Evolutionary conservation across 2,888 invertebrate species (phyloP).

Genomic region (Eudasyphora cyanicolor): DNA sequence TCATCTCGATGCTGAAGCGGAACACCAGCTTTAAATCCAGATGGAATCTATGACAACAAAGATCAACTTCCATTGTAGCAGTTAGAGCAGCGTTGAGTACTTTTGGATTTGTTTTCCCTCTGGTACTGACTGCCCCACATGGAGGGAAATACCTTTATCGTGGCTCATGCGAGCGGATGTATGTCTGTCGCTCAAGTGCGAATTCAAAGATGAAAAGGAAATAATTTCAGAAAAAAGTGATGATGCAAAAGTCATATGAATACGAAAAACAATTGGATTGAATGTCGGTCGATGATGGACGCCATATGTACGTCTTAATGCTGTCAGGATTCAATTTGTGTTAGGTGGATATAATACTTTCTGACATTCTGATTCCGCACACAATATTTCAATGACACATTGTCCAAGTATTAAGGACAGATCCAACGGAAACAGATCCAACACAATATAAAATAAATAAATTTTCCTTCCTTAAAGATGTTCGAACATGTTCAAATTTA

Average conservation of each 20-base stretch:
- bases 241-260: background rate
- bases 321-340: background rate
- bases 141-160: too few species aligned
- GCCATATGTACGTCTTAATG: background rate
- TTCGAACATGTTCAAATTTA: too few species aligned
- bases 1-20: background rate
- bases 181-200: background rate
- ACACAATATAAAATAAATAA: too few species aligned
- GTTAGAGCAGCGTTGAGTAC: background rate
- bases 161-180: background rate
- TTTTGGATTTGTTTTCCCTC: background rate
- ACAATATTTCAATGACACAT: too few species aligned
- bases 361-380: background rate
- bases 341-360: background rate
- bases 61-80: background rate
- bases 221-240: background rate
- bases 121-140: background rate
- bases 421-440: too few species aligned
- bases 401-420: too few species aligned
- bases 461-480: too few species aligned
- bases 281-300: background rate
- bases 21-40: conserved; percentile 23
- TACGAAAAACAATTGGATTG: background rate
- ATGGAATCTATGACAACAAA: conserved; percentile 25
- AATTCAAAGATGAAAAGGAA: background rate